These are phyloP conservation scores for Campoplex capitator DNA, from an alignment of 2,888 invertebrate genomes.

Conservation along the genomic window DNA sequence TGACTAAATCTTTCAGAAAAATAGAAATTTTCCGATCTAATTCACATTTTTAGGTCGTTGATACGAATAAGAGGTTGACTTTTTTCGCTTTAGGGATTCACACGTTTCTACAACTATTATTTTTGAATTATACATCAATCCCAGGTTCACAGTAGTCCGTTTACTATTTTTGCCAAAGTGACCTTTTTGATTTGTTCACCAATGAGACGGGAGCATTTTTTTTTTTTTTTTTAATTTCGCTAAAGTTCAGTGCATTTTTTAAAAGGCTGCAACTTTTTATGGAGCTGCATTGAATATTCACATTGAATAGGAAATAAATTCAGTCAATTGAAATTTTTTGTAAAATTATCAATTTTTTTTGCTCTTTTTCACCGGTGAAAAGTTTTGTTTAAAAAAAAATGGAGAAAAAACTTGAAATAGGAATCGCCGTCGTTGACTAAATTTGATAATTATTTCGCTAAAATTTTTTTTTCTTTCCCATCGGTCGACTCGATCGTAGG, in stretches of 20 bases:
- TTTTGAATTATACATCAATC: constrained; percentile 60
- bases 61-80: constrained; percentile 42
- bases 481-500: too few species aligned
- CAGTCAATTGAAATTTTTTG: too few species aligned
- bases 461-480: too few species aligned
- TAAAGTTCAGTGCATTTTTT: too few species aligned
- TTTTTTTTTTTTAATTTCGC: constrained; percentile 10
- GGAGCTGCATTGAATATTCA: too few species aligned
- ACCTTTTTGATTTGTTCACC: background rate
- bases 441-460: too few species aligned
- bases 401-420: constrained; percentile 56
- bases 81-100: constrained; percentile 34
- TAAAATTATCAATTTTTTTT: too few species aligned
- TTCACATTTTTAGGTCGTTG: constrained; percentile 47
- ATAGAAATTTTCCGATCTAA: constrained; percentile 70
- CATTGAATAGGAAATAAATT: too few species aligned
- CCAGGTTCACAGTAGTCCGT: constrained; percentile 51
- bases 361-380: background rate
- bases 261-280: too few species aligned
- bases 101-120: constrained; percentile 55
- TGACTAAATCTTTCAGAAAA: constrained; percentile 70
- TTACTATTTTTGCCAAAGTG: constrained; percentile 3
- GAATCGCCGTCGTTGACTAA: too few species aligned
- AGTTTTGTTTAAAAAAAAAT: constrained; percentile 6
- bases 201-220: constrained; percentile 9